These are phyloP conservation scores for Ictidomys tridecemlineatus DNA, from an alignment of 2,113 vertebrate species.

Conservation along the genomic window DNA sequence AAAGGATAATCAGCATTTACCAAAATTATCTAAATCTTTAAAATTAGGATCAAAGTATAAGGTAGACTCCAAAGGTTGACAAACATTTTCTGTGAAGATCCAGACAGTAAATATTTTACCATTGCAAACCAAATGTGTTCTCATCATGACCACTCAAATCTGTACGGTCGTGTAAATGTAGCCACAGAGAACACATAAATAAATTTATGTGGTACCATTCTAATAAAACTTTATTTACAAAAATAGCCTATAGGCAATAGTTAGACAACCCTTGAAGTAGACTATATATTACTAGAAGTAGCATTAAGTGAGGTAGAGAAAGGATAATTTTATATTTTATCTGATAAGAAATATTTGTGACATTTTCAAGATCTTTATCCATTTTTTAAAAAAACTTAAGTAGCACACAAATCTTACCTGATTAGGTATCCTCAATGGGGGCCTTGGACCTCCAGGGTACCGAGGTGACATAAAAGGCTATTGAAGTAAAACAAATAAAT, in stretches of 20 bases:
- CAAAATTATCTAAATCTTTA: background rate
- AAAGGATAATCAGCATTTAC: constrained; percentile 55
- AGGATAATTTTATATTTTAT: background rate
- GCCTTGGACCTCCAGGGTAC: constrained; percentile 98
- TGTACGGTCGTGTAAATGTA: background rate
- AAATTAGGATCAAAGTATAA: constrained; percentile 9
- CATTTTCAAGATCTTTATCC: constrained; percentile 35
- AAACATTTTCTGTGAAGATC: background rate
- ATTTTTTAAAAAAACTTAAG: background rate
- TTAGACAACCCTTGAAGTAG: background rate
- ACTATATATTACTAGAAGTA: background rate
- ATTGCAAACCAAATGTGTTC: background rate
- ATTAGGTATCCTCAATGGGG: constrained; percentile 97
- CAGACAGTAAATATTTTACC: background rate
- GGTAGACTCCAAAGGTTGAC: background rate
- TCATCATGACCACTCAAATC: background rate
- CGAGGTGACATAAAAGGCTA: constrained; percentile 99
- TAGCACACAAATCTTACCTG: constrained; percentile 90
- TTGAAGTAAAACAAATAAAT: constrained; percentile 68
- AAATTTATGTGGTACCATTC: background rate
- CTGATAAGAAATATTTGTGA: background rate
- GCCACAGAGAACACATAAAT: background rate
- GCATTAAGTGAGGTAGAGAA: background rate
- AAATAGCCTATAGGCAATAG: background rate
- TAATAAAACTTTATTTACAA: constrained; percentile 18